These are phyloP conservation scores for Trachelus tabidus DNA, from an alignment of 2,888 invertebrate genomes.

Conservation along the genomic window DNA sequence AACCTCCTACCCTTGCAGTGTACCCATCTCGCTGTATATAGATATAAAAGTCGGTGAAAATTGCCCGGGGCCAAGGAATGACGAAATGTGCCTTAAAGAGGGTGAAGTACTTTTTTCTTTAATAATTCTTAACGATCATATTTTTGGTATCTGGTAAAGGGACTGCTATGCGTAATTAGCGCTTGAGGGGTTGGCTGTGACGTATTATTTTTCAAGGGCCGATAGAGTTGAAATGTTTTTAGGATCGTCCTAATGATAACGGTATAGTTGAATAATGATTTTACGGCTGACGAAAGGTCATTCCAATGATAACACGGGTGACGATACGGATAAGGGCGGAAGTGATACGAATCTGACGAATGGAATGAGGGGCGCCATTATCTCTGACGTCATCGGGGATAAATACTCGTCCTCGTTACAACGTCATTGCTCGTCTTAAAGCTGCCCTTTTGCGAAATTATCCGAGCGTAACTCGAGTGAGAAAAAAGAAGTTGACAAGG, in stretches of 20 bases:
- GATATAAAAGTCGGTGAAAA: background rate
- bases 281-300: background rate
- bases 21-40: background rate
- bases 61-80: slow-evolving; percentile 44
- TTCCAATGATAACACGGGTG: background rate
- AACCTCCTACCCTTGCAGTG: slow-evolving; percentile 27
- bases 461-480: background rate
- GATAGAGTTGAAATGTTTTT: background rate
- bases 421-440: slow-evolving; percentile 22
- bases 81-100: slow-evolving; percentile 43
- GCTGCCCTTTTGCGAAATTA: background rate
- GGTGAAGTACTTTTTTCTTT: slow-evolving; percentile 40
- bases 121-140: slow-evolving; percentile 49
- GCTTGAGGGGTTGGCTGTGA: background rate
- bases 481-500: background rate
- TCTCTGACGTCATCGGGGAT: slow-evolving; percentile 36
- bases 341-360: slow-evolving; percentile 38
- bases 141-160: background rate
- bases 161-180: background rate
- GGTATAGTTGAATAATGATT: background rate
- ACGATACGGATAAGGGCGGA: slow-evolving; percentile 16
- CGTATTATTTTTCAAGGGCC: background rate
- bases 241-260: background rate
- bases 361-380: slow-evolving; percentile 36
- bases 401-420: slow-evolving; percentile 37